Evolutionary conservation across 1,140 invertebrate genomes (phyloP).

Genomic region (Nixonia krombeini): DNA sequence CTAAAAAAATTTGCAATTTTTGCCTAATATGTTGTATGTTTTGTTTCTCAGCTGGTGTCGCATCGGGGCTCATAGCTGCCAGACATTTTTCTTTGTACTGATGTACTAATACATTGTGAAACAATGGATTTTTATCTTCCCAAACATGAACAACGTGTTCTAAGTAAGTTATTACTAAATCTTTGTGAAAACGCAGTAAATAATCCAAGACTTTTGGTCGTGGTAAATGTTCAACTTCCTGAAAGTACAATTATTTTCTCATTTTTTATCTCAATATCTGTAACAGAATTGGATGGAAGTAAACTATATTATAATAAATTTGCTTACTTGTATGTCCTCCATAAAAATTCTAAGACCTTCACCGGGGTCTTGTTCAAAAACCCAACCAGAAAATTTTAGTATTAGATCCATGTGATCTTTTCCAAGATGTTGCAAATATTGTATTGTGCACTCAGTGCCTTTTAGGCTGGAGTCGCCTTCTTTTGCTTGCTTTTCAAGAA

Average conservation of each 20-base stretch:
- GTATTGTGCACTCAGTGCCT: constrained; percentile 87
- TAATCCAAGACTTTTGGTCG: constrained; percentile 91
- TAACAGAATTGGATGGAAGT: not conserved
- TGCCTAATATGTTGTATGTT: constrained; percentile 76
- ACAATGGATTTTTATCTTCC: constrained; percentile 87
- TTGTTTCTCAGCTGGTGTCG: constrained; percentile 75
- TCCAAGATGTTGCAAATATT: constrained; percentile 93
- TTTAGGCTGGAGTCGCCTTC: constrained; percentile 83
- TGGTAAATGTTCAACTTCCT: constrained; percentile 90
- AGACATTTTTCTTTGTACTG: constrained; percentile 83
- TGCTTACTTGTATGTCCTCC: constrained; percentile 80
- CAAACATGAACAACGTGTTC: constrained; percentile 94
- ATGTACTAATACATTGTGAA: constrained; percentile 92
- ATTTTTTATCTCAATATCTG: no score
- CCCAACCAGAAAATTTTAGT: constrained; percentile 95
- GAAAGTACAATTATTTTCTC: constrained; percentile 33
- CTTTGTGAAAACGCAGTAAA: constrained; percentile 84
- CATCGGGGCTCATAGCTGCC: constrained; percentile 72
- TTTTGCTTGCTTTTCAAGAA: constrained; percentile 86
- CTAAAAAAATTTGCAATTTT: constrained; percentile 89
- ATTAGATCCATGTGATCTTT: constrained; percentile 91
- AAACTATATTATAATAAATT: not conserved
- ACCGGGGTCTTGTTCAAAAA: constrained; percentile 87
- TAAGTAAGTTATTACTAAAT: constrained; percentile 91
- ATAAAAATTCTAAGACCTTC: constrained; percentile 96